A percentile compares a stretch with the other conserved stretches of the same genome.
Evolutionary conservation across 2,113 vertebrate species (phyloP).

Genomic region (Hyperopisus bebe): DNA sequence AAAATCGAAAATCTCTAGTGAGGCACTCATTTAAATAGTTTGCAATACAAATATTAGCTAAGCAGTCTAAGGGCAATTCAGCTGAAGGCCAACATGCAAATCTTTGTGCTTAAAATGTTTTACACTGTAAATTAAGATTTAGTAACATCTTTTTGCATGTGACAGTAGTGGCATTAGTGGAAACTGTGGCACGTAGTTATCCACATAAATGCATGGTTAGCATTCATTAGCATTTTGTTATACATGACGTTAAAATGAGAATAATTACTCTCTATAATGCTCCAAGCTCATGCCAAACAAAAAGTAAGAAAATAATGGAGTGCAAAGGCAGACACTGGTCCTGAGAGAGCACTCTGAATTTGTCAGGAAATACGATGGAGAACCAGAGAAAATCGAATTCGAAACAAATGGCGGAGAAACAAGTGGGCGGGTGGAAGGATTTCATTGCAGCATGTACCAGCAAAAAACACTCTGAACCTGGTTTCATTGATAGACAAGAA

Average conservation of each 20-base stretch:
- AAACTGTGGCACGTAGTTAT: background rate
- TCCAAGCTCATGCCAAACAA: background rate
- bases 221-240: background rate
- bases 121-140: background rate
- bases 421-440: background rate
- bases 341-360: background rate
- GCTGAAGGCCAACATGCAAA: background rate
- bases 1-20: background rate
- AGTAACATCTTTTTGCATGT: background rate
- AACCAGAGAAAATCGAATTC: background rate
- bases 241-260: background rate
- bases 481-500: background rate
- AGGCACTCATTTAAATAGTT: background rate
- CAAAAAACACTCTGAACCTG: background rate
- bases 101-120: background rate
- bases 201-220: background rate
- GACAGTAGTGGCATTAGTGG: background rate
- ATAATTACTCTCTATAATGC: background rate
- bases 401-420: background rate
- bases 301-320: background rate
- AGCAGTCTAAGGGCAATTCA: background rate
- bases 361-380: background rate
- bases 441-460: background rate
- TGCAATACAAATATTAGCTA: background rate
- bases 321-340: background rate